A percentile compares a stretch with the other conserved stretches of the same genome.
Evolutionary conservation across 2,797 vertebrate genomes (phyloP).

Genomic region (Trichosurus vulpecula): DNA sequence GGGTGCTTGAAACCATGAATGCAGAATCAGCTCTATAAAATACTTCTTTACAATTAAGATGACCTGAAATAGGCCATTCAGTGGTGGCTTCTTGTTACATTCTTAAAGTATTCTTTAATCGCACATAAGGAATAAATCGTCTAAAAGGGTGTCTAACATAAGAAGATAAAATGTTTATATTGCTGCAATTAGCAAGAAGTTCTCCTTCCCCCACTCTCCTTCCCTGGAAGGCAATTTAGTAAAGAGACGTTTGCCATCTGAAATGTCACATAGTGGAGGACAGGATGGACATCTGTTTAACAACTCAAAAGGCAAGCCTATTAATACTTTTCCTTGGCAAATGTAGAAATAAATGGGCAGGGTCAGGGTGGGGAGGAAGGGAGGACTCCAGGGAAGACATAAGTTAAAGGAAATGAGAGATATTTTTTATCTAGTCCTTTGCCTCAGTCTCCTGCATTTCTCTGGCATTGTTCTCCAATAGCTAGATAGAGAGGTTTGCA

Average conservation of each 20-base stretch:
- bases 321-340: constrained; percentile 23
- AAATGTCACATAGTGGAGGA: constrained; percentile 55
- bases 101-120: constrained; percentile 41
- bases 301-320: constrained; percentile 16
- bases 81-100: neutral
- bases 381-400: constrained; percentile 32
- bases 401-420: neutral
- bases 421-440: neutral
- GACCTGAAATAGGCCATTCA: neutral
- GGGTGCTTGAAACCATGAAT: neutral
- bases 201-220: constrained; percentile 33
- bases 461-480: constrained; percentile 17
- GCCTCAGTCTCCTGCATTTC: constrained; percentile 39
- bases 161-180: constrained; percentile 54
- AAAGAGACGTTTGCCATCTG: constrained; percentile 64
- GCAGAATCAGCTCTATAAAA: neutral
- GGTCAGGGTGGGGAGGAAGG: neutral
- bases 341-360: neutral
- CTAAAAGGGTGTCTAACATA: constrained; percentile 42
- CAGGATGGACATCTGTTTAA: neutral
- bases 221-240: constrained; percentile 69
- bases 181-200: constrained; percentile 59
- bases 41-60: neutral
- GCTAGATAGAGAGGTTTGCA: neutral
- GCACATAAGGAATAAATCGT: constrained; percentile 9